phyloP scores from a whole-genome alignment of 2,888 invertebrate species.

The Microctonus hyperodae region DNA sequence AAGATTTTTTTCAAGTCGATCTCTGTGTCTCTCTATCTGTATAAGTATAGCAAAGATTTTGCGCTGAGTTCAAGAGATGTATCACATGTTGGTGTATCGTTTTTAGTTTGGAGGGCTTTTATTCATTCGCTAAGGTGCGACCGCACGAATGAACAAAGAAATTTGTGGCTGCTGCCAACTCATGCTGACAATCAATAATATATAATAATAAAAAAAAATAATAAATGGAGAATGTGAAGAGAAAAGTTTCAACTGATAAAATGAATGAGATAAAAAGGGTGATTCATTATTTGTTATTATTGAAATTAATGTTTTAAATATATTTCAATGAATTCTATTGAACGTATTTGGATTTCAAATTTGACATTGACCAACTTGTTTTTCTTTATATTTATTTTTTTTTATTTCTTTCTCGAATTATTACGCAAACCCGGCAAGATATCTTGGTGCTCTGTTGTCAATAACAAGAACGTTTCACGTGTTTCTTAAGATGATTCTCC shows the following conservation, averaged over 20 bases:
- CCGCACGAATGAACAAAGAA: background rate
- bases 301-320: background rate
- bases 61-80: background rate
- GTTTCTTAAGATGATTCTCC: constrained; percentile 3
- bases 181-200: constrained; percentile 9
- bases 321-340: background rate
- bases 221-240: background rate
- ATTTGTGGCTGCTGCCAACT: background rate
- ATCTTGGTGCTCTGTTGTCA: background rate
- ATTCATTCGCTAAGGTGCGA: background rate
- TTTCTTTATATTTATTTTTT: background rate
- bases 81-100: background rate
- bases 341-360: background rate
- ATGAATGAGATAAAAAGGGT: background rate
- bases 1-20: background rate
- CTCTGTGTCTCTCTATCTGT: background rate
- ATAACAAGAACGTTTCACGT: constrained; percentile 12
- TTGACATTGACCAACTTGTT: constrained; percentile 8
- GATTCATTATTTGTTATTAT: background rate
- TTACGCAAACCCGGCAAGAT: constrained; percentile 27
- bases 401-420: background rate
- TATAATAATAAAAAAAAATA: background rate
- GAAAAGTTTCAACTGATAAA: background rate
- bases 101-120: background rate
- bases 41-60: background rate